Base-by-base conservation (phyloP, 2,888 invertebrate genomes). In the Blomia tropicalis region DNA sequence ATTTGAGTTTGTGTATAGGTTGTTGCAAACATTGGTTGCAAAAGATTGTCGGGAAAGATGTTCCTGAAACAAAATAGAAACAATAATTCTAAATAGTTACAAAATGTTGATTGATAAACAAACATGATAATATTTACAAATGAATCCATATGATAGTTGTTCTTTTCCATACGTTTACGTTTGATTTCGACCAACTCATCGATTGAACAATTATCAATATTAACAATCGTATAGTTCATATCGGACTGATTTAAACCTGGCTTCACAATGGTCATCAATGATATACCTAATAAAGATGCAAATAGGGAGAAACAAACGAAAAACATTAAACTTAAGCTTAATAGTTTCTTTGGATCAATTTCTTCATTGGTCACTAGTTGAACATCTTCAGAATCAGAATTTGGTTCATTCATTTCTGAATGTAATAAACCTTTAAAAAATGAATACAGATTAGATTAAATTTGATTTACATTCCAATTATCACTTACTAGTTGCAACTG, bases 1-100 rank as follows among this genome's bases (percentile, higher is more conserved):
- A 43, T 43, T 17, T 58, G 32, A 19, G 30, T 29, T 36, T 29
- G 30, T 17, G 51, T 32, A 30, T 58, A 62, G 11, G 56, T 29
- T 23, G 58, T 22, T 27, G 32, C 30, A 32, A 62, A 58, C 23
- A 58, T 43, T 23, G 51, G 43, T n/a, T 17, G 17, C 22, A 62
- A 23, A 22, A 62, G 43, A 19, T 62, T 62, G 32, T 62, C 62
- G 5, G 62, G 62, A 32, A 62, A 27, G 2, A 62, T 22, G 47
- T 62, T 62, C 44, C 62, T 62, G n/a, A 1, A 14, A 43, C 7
- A 43, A n/a, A 25, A 58, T 27, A 36, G 19, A 32, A 11, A 7
- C 7, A 27, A 14, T 11, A 47, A 47, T 22, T 22, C n/a, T 11
- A 47, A 47, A 36, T 36, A 11, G 17, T 36, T 27, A 47, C 7